Percentiles rank a stretch among this genome's conserved stretches.
Conservation (phyloP, 2,888 invertebrate species). For the Sclerodermus sp. region DNA sequence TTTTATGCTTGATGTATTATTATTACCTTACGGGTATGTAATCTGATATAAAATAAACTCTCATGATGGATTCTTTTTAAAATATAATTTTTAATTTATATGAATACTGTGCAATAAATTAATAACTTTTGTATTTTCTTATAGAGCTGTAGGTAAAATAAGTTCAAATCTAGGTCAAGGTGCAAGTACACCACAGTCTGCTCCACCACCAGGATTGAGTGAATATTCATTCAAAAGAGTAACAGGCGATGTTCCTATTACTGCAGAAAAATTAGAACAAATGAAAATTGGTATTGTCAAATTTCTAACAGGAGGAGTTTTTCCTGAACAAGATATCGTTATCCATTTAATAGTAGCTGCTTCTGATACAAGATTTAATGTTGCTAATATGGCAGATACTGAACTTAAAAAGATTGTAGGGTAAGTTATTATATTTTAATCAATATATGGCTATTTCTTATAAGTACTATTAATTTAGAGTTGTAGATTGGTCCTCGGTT, state of each 20-base stretch:
- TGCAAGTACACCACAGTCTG: conserved; percentile 50
- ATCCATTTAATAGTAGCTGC: conserved; percentile 82
- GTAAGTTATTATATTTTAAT: conserved; percentile 55
- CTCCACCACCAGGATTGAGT: conserved; percentile 78
- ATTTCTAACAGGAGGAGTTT: conserved; percentile 78
- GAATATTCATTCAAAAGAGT: conserved; percentile 76
- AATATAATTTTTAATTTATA: not conserved
- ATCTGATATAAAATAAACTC: not conserved
- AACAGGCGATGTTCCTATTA: conserved; percentile 70
- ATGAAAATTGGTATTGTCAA: conserved; percentile 79
- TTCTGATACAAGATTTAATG: conserved; percentile 85
- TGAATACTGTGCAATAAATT: not conserved
- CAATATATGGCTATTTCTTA: not conserved
- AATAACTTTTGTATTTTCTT: conserved; percentile 1
- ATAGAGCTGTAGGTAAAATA: no score
- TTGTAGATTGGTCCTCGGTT: conserved; percentile 76
- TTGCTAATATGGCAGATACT: conserved; percentile 84
- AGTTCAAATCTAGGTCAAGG: conserved; percentile 59
- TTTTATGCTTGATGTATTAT: conserved; percentile 78
- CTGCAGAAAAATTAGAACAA: conserved; percentile 79
- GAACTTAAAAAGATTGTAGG: conserved; percentile 78
- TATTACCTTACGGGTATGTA: conserved; percentile 82
- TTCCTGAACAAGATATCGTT: conserved; percentile 73
- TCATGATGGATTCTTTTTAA: not conserved
- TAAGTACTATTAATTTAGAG: conserved; percentile 58